These are phyloP conservation scores for Drosophila pallidifrons DNA, from an alignment of 1,140 invertebrate species.

Conservation along the genomic window DNA sequence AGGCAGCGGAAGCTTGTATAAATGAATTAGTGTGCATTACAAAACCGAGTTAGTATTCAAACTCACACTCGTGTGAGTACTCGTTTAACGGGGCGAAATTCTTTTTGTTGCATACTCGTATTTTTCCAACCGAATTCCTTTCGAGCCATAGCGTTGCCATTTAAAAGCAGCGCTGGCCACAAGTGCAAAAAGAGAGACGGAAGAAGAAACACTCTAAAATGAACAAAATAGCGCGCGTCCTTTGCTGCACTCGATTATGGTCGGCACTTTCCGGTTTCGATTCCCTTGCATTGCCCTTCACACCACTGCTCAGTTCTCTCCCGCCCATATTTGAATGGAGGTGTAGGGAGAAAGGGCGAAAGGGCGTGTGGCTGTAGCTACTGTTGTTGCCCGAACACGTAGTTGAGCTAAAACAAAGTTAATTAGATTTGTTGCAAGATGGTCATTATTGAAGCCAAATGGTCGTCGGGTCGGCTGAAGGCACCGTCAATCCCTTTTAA, in stretches of 20 bases:
- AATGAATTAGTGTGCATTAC: conserved; percentile 27
- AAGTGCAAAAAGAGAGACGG: conserved; percentile 3
- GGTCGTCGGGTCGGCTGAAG: conserved; percentile 13
- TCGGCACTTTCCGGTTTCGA: conserved; percentile 63
- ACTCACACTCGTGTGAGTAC: conserved; percentile 6
- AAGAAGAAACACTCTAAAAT: conserved; percentile 40
- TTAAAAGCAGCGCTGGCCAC: conserved; percentile 38
- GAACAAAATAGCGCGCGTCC: conserved; percentile 56
- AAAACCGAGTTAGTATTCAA: background rate
- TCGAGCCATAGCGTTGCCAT: conserved; percentile 38
- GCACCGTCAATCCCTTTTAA: conserved; percentile 54
- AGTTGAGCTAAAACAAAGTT: conserved; percentile 79
- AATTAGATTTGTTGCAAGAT: conserved; percentile 82
- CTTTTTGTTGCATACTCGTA: conserved; percentile 47
- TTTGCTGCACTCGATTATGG: conserved; percentile 79
- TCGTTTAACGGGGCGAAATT: conserved; percentile 22
- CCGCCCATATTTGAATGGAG: conserved; percentile 4
- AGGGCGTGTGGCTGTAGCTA: conserved; percentile 8
- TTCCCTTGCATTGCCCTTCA: conserved; percentile 23
- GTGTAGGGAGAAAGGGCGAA: background rate
- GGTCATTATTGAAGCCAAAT: conserved; percentile 66
- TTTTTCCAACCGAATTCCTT: conserved; percentile 70
- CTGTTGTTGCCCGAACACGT: conserved; percentile 66
- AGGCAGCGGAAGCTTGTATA: background rate
- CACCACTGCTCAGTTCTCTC: background rate